These are phyloP conservation scores for Apocheima hispidaria DNA, from an alignment of 2,888 invertebrate species.

Conservation along the genomic window DNA sequence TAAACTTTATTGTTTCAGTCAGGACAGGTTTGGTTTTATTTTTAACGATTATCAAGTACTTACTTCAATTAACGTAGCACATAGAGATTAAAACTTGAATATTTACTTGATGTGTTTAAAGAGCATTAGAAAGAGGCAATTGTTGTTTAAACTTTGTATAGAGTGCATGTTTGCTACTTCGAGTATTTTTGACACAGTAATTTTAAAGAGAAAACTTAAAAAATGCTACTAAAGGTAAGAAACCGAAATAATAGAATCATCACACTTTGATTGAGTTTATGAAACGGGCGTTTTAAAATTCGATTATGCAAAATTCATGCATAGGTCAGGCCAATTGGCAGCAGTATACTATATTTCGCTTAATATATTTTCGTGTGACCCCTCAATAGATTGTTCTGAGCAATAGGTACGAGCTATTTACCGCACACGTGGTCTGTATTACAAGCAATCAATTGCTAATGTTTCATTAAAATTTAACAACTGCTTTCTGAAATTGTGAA, in stretches of 20 bases:
- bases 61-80: background rate
- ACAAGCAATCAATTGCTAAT: too few relatives aligned
- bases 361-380: too few relatives aligned
- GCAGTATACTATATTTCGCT: too few relatives aligned
- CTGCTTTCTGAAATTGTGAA: too few relatives aligned
- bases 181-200: background rate
- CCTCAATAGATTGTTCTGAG: too few relatives aligned
- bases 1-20: background rate
- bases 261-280: too few relatives aligned
- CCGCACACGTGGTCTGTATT: too few relatives aligned
- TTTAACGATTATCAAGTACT: background rate
- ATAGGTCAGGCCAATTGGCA: too few relatives aligned
- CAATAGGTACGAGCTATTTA: too few relatives aligned
- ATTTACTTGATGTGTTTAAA: background rate
- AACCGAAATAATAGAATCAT: background rate
- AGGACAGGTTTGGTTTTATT: slow-evolving; percentile 12
- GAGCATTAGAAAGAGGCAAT: background rate
- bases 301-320: too few relatives aligned
- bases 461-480: too few relatives aligned
- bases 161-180: background rate
- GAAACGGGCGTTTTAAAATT: too few relatives aligned
- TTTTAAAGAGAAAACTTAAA: background rate
- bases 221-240: slow-evolving; percentile 4
- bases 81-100: background rate
- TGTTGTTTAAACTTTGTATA: background rate